Evolutionary conservation across 2,797 vertebrate species (phyloP).

Genomic region (Sarcoramphus papa): DNA sequence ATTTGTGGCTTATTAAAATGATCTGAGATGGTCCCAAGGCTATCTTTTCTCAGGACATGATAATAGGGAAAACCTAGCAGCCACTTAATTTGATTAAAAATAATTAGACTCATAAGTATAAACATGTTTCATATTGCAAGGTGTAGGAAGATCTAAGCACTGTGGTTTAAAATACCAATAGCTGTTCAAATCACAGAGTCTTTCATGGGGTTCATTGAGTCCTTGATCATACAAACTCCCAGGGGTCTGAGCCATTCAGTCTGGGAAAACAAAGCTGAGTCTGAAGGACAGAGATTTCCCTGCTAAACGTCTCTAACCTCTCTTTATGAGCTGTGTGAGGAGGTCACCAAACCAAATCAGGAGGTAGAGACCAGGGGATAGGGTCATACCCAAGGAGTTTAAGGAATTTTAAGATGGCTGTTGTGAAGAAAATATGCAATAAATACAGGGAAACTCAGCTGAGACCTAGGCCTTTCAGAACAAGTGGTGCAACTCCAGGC

Average conservation of each 20-base stretch:
- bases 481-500: background rate
- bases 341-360: background rate
- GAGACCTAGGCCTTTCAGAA: background rate
- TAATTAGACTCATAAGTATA: background rate
- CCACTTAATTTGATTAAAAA: slow-evolving; percentile 16
- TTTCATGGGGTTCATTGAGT: background rate
- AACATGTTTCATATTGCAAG: background rate
- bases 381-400: background rate
- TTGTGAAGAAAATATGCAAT: background rate
- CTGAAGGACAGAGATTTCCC: background rate
- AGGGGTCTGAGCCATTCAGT: background rate
- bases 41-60: background rate
- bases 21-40: background rate
- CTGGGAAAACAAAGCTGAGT: slow-evolving; percentile 16
- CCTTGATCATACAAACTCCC: background rate
- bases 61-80: background rate
- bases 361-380: background rate
- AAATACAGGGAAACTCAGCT: background rate
- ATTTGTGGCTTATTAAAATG: background rate
- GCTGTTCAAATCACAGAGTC: background rate
- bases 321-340: background rate
- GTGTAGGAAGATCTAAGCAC: slow-evolving; percentile 14
- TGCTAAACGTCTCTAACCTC: background rate
- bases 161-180: background rate
- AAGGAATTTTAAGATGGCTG: background rate